Evolutionary conservation across 2,113 vertebrate genomes (phyloP), one percentile per base, ranked within the genome.

Genomic region (Setophaga coronata): DNA sequence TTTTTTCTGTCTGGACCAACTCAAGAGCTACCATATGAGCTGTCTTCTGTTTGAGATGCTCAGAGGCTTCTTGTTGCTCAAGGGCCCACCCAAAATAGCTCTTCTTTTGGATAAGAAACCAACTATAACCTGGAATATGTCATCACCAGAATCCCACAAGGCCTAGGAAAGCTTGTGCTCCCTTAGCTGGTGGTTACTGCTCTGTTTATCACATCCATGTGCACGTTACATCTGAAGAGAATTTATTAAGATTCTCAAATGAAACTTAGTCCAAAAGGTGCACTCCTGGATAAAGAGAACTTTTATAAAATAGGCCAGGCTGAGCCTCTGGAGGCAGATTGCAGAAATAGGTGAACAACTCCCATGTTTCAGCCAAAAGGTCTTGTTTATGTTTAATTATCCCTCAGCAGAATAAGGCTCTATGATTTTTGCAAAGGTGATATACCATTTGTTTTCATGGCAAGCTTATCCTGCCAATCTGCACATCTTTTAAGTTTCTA

Each of bases 21-120:
- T 57, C 42, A 36, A 29, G 57, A 29, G 23, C 10, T 29, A 10
- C 45, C 7, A 2, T 14, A 33, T 0, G 0, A 80, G 14, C 40
- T 47, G 15, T 19, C 15, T 62, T 11, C 31, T 56, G 5, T 48
- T 54, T 43, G 40, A 74, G 51, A n/a, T 62, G 21, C 31, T 50
- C 42, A 50, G 62, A 62, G 48, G 12, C 21, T 43, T 77, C 56
- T 62, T 76, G 31, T 17, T 62, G 25, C 31, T 62, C 31, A 62
- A 36, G 17, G 7, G 1, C 16, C 24, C 36, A 65, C 33, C 24
- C 53, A 25, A 38, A 66, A 43, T 3, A 50, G 4, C 19, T 43
- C 34, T 82, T 53, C 12, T 58, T 84, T 65, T 29, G 28, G 51
- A 11, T 65, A 36, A 71, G 13, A 45, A 71, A 18, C 28, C 0